These are phyloP conservation scores for Coracopsis vasa DNA, from an alignment of 2,113 vertebrate species.

Conservation along the genomic window DNA sequence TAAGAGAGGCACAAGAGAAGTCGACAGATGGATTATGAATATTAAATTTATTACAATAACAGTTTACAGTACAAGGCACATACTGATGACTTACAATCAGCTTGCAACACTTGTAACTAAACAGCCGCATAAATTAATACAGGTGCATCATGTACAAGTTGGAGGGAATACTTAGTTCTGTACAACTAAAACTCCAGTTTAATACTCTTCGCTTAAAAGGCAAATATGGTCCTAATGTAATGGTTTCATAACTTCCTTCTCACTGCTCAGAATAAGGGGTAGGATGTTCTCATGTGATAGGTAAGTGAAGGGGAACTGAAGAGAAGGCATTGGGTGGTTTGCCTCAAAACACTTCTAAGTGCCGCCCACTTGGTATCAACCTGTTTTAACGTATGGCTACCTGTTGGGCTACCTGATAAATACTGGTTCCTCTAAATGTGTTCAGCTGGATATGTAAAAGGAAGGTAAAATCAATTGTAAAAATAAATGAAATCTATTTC, in stretches of 20 bases:
- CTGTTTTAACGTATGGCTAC: background rate
- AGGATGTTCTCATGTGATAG: background rate
- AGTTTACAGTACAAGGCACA: constrained; percentile 75
- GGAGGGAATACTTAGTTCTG: constrained; percentile 55
- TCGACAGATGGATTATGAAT: constrained; percentile 51
- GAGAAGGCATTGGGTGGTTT: background rate
- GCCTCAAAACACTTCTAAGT: background rate
- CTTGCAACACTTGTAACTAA: constrained; percentile 71
- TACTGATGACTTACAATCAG: constrained; percentile 68
- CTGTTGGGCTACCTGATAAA: background rate
- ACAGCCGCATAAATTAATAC: constrained; percentile 69
- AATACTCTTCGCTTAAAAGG: constrained; percentile 50
- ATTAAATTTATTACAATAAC: constrained; percentile 72
- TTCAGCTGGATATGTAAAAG: background rate
- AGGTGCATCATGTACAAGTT: constrained; percentile 50
- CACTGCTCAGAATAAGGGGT: background rate
- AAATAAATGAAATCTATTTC: background rate
- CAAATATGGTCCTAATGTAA: constrained; percentile 7
- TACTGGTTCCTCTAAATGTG: background rate
- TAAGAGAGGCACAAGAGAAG: background rate
- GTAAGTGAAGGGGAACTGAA: background rate
- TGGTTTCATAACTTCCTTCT: background rate
- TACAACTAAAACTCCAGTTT: constrained; percentile 68
- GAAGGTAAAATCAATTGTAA: background rate
- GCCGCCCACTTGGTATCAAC: background rate